Evolutionary conservation across 2,113 vertebrate genomes (phyloP).

Genomic region (Trogon surrucura): DNA sequence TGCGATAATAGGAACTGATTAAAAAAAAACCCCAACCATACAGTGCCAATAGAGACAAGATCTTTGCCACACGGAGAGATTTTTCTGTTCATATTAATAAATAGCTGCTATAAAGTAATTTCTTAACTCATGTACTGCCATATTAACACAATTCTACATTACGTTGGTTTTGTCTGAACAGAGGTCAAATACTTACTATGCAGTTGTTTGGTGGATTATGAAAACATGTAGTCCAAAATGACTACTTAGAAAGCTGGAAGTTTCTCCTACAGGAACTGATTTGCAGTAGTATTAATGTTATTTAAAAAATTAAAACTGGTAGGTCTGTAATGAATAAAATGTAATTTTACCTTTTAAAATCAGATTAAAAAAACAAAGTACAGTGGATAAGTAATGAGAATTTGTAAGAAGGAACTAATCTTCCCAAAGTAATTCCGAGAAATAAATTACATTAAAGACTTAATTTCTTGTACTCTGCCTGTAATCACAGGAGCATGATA

Average conservation of each 20-base stretch:
- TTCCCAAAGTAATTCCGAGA: conserved; percentile 42
- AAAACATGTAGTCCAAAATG: background rate
- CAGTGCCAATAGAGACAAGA: background rate
- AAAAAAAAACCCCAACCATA: background rate
- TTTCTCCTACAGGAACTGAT: background rate
- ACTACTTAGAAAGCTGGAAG: background rate
- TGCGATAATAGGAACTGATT: background rate
- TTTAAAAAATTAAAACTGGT: background rate
- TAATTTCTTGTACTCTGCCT: conserved; percentile 51
- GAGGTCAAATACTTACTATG: background rate
- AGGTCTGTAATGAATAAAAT: conserved; percentile 13
- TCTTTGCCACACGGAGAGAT: background rate
- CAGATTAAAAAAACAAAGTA: conserved; percentile 8
- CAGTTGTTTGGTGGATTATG: background rate
- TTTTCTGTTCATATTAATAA: background rate
- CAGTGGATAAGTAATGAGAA: conserved; percentile 20
- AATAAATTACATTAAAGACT: conserved; percentile 35
- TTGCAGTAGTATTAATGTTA: background rate
- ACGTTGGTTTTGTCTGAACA: background rate
- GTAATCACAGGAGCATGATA: conserved; percentile 20
- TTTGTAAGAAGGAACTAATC: conserved; percentile 44
- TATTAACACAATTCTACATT: background rate
- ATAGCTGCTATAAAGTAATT: background rate
- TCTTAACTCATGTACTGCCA: background rate
- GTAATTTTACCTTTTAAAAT: conserved; percentile 46